Evolutionary conservation across 2,888 invertebrate genomes (phyloP).

Genomic region (Nezara viridula): DNA sequence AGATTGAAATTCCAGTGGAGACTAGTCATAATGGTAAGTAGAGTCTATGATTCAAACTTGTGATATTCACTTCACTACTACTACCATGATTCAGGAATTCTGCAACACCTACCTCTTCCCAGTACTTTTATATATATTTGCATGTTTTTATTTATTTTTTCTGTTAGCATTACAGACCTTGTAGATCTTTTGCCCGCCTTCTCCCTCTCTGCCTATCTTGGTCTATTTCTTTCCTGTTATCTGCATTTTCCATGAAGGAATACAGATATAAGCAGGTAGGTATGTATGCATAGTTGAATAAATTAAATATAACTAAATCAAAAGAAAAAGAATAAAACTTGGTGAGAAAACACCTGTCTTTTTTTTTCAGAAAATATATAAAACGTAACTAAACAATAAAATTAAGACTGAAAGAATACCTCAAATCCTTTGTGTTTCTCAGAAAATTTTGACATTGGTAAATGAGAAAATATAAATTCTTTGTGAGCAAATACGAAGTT

Average conservation of each 20-base stretch:
- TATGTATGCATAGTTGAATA: background rate
- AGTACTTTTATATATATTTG: too few species aligned
- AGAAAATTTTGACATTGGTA: conserved; percentile 65
- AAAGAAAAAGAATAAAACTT: background rate
- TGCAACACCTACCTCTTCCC: background rate
- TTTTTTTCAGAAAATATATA: background rate
- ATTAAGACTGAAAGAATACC: background rate
- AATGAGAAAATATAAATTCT: conserved; percentile 73
- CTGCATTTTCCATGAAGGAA: too few species aligned
- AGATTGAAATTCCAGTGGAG: too few species aligned
- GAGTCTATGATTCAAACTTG: background rate
- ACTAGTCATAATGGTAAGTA: background rate
- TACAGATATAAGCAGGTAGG: too few species aligned
- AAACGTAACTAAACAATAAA: background rate
- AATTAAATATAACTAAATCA: background rate
- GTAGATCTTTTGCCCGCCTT: too few species aligned
- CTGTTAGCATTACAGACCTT: too few species aligned
- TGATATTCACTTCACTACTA: background rate
- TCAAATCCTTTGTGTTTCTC: conserved; percentile 4
- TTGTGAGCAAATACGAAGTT: conserved; percentile 74
- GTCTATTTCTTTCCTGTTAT: too few species aligned
- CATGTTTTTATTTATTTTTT: too few species aligned
- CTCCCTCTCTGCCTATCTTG: too few species aligned
- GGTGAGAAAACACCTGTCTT: too few species aligned
- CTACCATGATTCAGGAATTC: background rate